Evolutionary conservation across 2,113 vertebrate species (phyloP), one percentile per base, ranked within the genome.

Genomic region (Larimichthys crocea): DNA sequence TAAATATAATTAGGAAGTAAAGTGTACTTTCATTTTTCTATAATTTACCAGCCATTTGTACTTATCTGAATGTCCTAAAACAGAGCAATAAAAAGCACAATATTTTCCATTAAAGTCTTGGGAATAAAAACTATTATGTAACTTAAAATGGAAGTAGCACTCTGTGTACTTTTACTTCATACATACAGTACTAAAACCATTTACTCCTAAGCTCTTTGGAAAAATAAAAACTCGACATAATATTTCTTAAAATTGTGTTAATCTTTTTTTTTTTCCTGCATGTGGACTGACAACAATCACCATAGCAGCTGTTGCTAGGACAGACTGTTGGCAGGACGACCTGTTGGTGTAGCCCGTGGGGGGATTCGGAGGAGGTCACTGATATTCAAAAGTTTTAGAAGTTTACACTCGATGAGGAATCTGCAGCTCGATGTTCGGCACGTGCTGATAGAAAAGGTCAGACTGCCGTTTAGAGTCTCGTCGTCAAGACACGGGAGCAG

Each of bases 281-380:
- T 80, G 50, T 88, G 88, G 90, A 92, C 73, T 85, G 76, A 88
- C 78, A 88, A 92, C 90, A 50, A 88, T 94, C 86, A 40, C 92
- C 83, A 94, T 83, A 92, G 94, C 90, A 88, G 87, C 93, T 74
- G 86, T 90, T 93, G 93, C 83, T 89, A 80, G 92, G 86, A 90
- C 89, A 87, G 89, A 84, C 88, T 83, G 86, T 84, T 74, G 89
- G 93, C 74, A 84, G 85, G 85, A 76, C 84, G 88, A 94, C 80
- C 69, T 59, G 79, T 74, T 81, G 52, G 35, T 60, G 79, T 42
- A 57, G 57, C 52, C 46, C 71, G 14, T 0, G 26, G 15, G 63
- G 44, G 56, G 75, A 78, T 76, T 88, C 67, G 50, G 64, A 55
- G 78, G 61, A 75, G 70, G 63, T 79, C 83, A 86, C 31, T 53